Percentiles rank a stretch among this genome's conserved stretches.
These are phyloP conservation scores for Pithys albifrons DNA, from an alignment of 2,113 vertebrate species.

Conservation along the genomic window DNA sequence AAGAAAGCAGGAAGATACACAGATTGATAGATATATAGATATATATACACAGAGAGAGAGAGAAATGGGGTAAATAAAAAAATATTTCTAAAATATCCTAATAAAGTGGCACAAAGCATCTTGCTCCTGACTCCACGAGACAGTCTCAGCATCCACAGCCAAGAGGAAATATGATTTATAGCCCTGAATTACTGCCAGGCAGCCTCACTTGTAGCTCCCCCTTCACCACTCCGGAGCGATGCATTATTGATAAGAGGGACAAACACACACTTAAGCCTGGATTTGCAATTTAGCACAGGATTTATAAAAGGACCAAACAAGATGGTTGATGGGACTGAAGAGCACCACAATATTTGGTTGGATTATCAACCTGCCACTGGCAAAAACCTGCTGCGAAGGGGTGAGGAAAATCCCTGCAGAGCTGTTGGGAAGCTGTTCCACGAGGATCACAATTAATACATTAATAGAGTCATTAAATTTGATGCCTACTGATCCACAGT, in stretches of 20 bases:
- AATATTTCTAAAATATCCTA: neutral
- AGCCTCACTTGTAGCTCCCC: constrained; percentile 3
- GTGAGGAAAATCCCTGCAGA: neutral
- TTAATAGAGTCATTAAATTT: neutral
- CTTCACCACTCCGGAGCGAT: neutral
- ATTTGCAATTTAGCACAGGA: neutral
- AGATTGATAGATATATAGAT: neutral
- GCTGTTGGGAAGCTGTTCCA: neutral
- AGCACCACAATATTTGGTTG: neutral
- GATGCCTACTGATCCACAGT: neutral
- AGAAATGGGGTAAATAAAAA: neutral
- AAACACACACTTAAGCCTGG: neutral
- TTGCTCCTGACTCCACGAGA: neutral
- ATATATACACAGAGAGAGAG: rapidly evolving
- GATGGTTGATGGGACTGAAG: neutral
- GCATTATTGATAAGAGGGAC: constrained; percentile 25
- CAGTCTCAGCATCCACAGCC: neutral
- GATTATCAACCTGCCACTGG: neutral
- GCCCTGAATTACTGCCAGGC: neutral
- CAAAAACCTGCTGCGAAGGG: neutral
- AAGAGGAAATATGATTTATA: neutral
- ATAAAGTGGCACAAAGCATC: neutral
- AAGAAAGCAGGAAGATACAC: neutral
- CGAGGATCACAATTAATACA: neutral
- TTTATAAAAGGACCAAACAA: neutral